Percentiles rank a stretch among this genome's conserved stretches.
Conservation (phyloP, 1,140 invertebrate species). For the Zaprionus vittiger region DNA sequence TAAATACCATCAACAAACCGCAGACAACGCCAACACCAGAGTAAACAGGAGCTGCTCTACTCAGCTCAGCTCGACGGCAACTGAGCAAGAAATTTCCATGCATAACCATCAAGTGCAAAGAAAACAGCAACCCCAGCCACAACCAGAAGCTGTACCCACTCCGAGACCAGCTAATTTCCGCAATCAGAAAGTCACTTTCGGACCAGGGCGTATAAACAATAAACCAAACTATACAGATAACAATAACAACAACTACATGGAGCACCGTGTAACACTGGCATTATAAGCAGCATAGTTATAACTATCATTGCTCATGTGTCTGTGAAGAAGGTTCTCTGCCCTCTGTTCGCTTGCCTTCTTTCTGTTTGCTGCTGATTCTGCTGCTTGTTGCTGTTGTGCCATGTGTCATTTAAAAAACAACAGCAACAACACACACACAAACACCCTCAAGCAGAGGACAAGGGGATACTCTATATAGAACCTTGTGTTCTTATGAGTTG, state of each 20-base stretch:
- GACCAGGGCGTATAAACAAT: conserved; percentile 74
- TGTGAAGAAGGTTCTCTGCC: conserved; percentile 43
- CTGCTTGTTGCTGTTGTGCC: conserved; percentile 13
- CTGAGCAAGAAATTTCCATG: conserved; percentile 67
- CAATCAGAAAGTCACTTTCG: conserved; percentile 79
- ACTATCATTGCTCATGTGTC: conserved; percentile 61
- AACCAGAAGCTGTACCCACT: conserved; percentile 11
- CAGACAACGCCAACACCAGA: conserved; percentile 48
- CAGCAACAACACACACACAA: neutral
- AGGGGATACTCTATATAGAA: conserved; percentile 21
- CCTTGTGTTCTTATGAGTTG: conserved; percentile 15
- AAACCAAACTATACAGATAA: conserved; percentile 37
- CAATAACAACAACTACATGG: conserved; percentile 7
- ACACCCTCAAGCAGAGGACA: conserved; percentile 33
- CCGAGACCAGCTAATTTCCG: conserved; percentile 72
- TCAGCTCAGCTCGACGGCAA: conserved; percentile 13
- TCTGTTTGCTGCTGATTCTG: conserved; percentile 11
- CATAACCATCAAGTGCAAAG: conserved; percentile 77
- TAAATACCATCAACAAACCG: conserved; percentile 66
- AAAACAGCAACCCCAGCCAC: conserved; percentile 41
- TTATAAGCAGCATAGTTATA: conserved; percentile 55
- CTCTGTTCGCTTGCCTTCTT: neutral
- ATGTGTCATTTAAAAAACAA: conserved; percentile 43
- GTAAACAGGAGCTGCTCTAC: neutral
- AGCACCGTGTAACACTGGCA: conserved; percentile 30